phyloP scores from a whole-genome alignment of 2,113 vertebrate genomes.

The Perccottus glenii region DNA sequence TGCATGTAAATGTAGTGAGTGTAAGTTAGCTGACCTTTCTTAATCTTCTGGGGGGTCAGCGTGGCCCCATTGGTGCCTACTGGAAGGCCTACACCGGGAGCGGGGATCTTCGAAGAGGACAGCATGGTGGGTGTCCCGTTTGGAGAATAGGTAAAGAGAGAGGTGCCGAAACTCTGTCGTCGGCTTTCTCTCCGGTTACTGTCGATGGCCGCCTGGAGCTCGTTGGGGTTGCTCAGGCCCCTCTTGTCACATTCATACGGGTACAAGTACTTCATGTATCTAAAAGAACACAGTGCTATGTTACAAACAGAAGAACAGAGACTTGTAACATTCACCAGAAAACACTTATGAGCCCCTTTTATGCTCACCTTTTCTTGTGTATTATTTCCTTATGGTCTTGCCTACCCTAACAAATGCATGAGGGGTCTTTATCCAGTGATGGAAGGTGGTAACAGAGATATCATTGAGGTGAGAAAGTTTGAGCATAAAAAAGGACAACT shows the following conservation, averaged over 20 bases:
- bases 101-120: constrained; percentile 88
- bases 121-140: constrained; percentile 88
- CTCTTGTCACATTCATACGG: constrained; percentile 97
- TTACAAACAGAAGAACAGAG: not conserved
- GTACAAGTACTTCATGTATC: constrained; percentile 99
- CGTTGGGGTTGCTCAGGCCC: constrained; percentile 92
- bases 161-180: constrained; percentile 90
- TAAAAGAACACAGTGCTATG: constrained; percentile 50
- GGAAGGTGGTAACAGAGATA: no score
- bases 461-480: no score
- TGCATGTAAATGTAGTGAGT: no score
- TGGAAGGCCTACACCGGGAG: constrained; percentile 78
- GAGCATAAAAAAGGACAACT: no score
- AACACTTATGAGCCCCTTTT: no score
- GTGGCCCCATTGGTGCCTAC: constrained; percentile 87
- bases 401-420: no score
- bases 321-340: not conserved
- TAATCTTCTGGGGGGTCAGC: constrained; percentile 87
- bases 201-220: constrained; percentile 96
- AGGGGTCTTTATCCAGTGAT: no score
- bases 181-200: constrained; percentile 94
- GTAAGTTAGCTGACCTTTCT: constrained; percentile 87
- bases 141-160: constrained; percentile 92
- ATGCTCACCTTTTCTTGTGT: no score
- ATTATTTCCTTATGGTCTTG: no score